Conservation (phyloP, 2,113 vertebrate species). For the Leuciscus idus region DNA sequence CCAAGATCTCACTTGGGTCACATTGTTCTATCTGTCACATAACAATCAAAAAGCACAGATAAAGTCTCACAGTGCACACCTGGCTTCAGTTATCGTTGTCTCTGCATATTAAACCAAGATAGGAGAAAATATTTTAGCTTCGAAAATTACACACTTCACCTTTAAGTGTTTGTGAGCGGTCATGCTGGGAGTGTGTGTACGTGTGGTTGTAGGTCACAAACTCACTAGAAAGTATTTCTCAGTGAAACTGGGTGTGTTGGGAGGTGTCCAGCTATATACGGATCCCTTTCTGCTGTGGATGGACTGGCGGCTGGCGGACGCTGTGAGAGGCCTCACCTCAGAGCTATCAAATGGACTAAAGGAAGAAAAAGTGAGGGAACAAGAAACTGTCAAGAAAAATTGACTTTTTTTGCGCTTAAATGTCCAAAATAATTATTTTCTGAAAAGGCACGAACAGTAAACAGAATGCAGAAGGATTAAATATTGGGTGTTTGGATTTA, state of each 20-base stretch:
- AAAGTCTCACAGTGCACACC: neutral
- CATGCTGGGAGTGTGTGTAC: neutral
- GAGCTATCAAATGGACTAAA: constrained; percentile 86
- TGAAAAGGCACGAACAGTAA: neutral
- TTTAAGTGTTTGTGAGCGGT: neutral
- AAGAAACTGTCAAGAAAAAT: neutral
- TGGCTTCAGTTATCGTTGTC: constrained; percentile 1
- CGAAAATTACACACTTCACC: neutral
- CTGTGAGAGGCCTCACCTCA: constrained; percentile 76
- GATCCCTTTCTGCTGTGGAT: constrained; percentile 86
- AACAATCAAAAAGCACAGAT: neutral
- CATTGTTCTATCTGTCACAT: neutral
- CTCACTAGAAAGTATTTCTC: constrained; percentile 92
- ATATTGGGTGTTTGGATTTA: constrained; percentile 42
- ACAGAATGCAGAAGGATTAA: neutral
- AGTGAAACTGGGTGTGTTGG: constrained; percentile 90
- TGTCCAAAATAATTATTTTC: neutral
- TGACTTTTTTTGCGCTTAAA: neutral
- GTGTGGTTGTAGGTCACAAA: constrained; percentile 25
- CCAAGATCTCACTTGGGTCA: constrained; percentile 1
- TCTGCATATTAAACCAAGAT: constrained; percentile 10
- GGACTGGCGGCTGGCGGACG: constrained; percentile 79
- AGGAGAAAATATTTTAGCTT: constrained; percentile 8
- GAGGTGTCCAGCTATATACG: constrained; percentile 88
- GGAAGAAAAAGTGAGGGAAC: constrained; percentile 39